A percentile compares a stretch with the other conserved stretches of the same genome.
Evolutionary conservation across 2,113 vertebrate species (phyloP).

Genomic region (Limanda limanda): DNA sequence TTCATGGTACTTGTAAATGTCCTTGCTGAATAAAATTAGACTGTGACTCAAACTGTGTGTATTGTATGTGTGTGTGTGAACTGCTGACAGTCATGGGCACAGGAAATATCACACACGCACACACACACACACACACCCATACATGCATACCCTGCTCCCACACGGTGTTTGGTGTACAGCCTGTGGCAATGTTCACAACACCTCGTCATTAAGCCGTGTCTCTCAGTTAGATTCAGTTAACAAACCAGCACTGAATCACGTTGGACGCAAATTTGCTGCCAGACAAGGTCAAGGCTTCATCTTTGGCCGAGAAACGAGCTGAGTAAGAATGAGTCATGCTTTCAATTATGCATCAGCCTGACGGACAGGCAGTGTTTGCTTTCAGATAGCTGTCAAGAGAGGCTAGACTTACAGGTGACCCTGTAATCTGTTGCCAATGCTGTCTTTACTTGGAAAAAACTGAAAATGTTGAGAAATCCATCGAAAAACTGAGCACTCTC

Average conservation of each 20-base stretch:
- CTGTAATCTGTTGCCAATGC: slow-evolving; percentile 7
- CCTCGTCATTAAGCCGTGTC: slow-evolving; percentile 40
- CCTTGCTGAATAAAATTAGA: slow-evolving; percentile 72
- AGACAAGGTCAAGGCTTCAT: slow-evolving; percentile 52
- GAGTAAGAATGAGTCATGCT: slow-evolving; percentile 68
- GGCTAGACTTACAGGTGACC: slow-evolving; percentile 37
- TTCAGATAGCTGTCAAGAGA: slow-evolving; percentile 44
- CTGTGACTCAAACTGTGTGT: slow-evolving; percentile 51
- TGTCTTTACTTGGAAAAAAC: slow-evolving; percentile 4
- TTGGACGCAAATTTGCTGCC: slow-evolving; percentile 35
- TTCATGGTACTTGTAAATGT: slow-evolving; percentile 68
- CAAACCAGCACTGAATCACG: slow-evolving; percentile 41
- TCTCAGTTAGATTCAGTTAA: slow-evolving; percentile 31
- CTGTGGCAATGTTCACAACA: slow-evolving; percentile 56
- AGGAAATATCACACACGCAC: slow-evolving; percentile 20
- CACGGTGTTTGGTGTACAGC: slow-evolving; percentile 39
- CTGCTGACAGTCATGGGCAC: slow-evolving; percentile 6
- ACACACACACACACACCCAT: neutral
- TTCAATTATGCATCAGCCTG: slow-evolving; percentile 70
- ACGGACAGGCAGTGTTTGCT: slow-evolving; percentile 45
- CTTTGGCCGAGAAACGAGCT: slow-evolving; percentile 56
- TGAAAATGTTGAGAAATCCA: neutral
- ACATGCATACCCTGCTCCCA: slow-evolving; percentile 3
- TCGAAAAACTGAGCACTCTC: neutral
- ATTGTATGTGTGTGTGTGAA: slow-evolving; percentile 26